Percentiles rank a stretch among this genome's conserved stretches.
These are phyloP conservation scores for Pantelozetes paolii DNA, from an alignment of 2,888 invertebrate genomes.

Conservation along the genomic window DNA sequence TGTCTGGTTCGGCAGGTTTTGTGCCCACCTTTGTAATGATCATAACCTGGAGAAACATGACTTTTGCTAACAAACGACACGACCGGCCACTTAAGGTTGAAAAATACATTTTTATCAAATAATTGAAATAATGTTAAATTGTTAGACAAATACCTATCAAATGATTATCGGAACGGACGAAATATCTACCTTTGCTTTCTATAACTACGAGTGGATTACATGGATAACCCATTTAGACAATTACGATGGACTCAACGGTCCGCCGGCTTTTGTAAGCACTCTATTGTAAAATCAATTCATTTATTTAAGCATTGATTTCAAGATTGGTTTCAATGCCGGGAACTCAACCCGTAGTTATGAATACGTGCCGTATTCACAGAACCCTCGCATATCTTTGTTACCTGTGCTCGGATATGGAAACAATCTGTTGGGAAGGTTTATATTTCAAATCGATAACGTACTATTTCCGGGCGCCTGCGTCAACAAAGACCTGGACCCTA, in stretches of 20 bases:
- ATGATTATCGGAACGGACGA: conserved; percentile 86
- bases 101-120: background rate
- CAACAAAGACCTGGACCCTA: conserved; percentile 50
- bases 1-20: conserved; percentile 75
- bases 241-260: conserved; percentile 77
- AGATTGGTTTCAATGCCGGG: conserved; percentile 90
- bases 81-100: conserved; percentile 41
- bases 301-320: background rate
- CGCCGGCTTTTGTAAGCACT: conserved; percentile 63
- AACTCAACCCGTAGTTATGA: conserved; percentile 85
- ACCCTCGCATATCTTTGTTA: conserved; percentile 74
- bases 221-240: conserved; percentile 89
- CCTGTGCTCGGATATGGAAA: conserved; percentile 81
- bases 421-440: conserved; percentile 79
- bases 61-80: conserved; percentile 61
- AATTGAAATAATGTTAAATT: background rate
- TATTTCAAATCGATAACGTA: conserved; percentile 90
- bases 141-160: conserved; percentile 90
- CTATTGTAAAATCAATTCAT: background rate
- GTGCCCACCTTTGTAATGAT: conserved; percentile 83
- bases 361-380: conserved; percentile 84
- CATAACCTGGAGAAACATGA: conserved; percentile 93
- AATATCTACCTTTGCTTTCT: conserved; percentile 87
- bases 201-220: conserved; percentile 83
- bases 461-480: conserved; percentile 83